phyloP scores from a whole-genome alignment of 2,797 vertebrate species.

The Calcarius lapponicus region DNA sequence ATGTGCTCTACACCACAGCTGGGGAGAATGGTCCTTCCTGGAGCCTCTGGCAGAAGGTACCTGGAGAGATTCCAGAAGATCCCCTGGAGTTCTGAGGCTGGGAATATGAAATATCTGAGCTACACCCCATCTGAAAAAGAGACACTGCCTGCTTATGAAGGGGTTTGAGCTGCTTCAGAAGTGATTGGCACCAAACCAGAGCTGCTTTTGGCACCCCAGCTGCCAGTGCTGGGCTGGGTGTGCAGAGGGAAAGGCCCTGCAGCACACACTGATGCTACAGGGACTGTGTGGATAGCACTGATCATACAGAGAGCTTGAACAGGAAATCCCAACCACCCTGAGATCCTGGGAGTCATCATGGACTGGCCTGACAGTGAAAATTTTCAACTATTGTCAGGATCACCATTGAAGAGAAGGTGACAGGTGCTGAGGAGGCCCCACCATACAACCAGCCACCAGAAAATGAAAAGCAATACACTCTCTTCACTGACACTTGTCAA shows the following conservation, averaged over 20 bases:
- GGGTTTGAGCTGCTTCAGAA: neutral
- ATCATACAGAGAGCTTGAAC: neutral
- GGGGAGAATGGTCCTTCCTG: neutral
- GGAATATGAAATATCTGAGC: no score
- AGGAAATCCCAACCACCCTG: neutral
- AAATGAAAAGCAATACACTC: neutral
- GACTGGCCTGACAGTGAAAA: neutral
- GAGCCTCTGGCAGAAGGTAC: neutral
- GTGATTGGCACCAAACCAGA: neutral
- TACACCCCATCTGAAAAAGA: neutral
- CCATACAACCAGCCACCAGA: neutral
- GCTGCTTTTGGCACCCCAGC: neutral
- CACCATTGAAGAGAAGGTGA: neutral
- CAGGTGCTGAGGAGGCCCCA: neutral
- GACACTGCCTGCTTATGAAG: neutral
- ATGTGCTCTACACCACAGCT: neutral
- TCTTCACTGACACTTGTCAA: neutral
- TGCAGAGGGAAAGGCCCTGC: neutral
- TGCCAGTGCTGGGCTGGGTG: neutral
- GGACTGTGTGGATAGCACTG: neutral
- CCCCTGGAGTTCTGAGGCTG: neutral
- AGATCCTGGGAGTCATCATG: neutral
- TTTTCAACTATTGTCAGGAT: rapidly evolving
- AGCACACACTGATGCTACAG: neutral
- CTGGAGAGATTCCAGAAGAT: neutral